These are phyloP conservation scores for Diaprepes abbreviatus DNA, from an alignment of 2,888 invertebrate species.

Conservation along the genomic window DNA sequence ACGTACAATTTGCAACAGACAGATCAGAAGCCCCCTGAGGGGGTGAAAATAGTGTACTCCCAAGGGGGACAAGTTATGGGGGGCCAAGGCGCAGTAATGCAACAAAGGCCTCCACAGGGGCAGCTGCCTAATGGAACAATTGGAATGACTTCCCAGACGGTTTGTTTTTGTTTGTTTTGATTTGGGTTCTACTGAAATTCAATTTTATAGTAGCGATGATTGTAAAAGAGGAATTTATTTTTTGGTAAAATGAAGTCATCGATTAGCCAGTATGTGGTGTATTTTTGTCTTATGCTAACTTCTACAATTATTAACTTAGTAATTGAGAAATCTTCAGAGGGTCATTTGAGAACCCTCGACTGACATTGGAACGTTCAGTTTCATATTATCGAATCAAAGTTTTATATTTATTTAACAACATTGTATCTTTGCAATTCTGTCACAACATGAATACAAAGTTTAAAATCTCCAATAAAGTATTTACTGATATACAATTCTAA, in stretches of 20 bases:
- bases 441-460: too few relatives aligned
- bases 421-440: too few relatives aligned
- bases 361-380: too few relatives aligned
- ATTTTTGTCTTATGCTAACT: too few relatives aligned
- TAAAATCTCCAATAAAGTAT: too few relatives aligned
- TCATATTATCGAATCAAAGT: too few relatives aligned
- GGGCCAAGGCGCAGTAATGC: constrained; percentile 68
- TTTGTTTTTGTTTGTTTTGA: constrained; percentile 66
- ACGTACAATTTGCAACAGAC: constrained; percentile 59
- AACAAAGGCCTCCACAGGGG: constrained; percentile 70
- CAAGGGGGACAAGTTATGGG: constrained; percentile 68
- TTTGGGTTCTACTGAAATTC: constrained; percentile 7
- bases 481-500: too few relatives aligned
- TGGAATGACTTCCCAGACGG: constrained; percentile 71
- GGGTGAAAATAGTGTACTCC: constrained; percentile 63
- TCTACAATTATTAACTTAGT: too few relatives aligned
- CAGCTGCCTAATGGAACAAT: constrained; percentile 76
- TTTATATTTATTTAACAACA: too few relatives aligned
- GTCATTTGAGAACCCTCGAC: too few relatives aligned
- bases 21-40: constrained; percentile 59
- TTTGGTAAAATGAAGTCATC: background rate
- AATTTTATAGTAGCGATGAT: background rate
- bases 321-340: too few relatives aligned
- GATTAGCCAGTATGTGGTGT: too few relatives aligned
- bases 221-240: background rate